Evolutionary conservation across 2,113 vertebrate species (phyloP).

Genomic region (Anthoscopus minutus): DNA sequence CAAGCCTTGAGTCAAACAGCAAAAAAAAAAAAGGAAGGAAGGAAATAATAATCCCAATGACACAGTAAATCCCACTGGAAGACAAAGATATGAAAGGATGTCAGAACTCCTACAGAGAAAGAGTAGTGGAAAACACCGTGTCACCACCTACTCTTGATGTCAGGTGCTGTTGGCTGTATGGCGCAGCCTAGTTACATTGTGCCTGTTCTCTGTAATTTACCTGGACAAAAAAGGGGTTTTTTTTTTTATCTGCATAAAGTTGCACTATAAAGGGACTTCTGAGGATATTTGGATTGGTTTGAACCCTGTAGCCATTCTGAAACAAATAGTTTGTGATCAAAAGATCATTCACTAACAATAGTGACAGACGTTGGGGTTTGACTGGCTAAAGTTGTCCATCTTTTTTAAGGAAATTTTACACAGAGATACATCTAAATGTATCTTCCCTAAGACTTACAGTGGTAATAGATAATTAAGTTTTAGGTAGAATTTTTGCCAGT

Average conservation of each 20-base stretch:
- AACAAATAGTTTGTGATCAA: conserved; percentile 59
- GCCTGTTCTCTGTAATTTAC: background rate
- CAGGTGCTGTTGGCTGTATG: background rate
- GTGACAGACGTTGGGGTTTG: conserved; percentile 51
- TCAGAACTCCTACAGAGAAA: background rate
- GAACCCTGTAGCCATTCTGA: conserved; percentile 45
- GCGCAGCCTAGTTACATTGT: background rate
- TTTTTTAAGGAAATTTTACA: conserved; percentile 62
- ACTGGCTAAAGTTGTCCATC: background rate
- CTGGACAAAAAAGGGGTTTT: background rate
- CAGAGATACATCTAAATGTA: conserved; percentile 41
- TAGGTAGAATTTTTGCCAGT: conserved; percentile 22
- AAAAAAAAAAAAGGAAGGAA: background rate
- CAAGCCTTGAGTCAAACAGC: background rate
- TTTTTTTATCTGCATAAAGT: background rate
- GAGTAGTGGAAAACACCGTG: background rate
- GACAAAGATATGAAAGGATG: background rate
- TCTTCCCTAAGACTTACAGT: conserved; percentile 36
- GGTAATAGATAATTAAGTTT: conserved; percentile 14
- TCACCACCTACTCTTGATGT: background rate
- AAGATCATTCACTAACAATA: conserved; percentile 48
- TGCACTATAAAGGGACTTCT: background rate
- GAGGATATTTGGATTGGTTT: conserved; percentile 17
- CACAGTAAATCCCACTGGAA: conserved; percentile 4
- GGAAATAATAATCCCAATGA: background rate